These are phyloP conservation scores for Sicus ferrugineus DNA, from an alignment of 2,888 invertebrate species.

Conservation along the genomic window DNA sequence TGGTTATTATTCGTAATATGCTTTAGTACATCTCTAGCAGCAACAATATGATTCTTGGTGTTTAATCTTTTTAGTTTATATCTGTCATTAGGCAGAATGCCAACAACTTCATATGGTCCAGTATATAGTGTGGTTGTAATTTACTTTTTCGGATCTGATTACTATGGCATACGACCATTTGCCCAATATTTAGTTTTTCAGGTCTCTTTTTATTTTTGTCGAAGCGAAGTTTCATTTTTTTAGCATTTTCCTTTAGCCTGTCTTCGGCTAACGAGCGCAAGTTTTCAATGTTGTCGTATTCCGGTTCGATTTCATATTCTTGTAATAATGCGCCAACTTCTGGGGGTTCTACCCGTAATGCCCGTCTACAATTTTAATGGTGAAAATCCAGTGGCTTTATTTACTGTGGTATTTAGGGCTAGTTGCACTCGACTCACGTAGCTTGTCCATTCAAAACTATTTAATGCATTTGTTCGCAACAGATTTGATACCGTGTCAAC, in stretches of 20 bases:
- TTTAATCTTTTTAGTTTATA: neutral
- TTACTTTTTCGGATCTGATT: neutral
- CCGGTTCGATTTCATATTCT: too few species aligned
- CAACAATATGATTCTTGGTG: neutral
- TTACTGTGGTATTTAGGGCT: too few species aligned
- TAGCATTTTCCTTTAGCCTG: neutral
- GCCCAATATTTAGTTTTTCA: neutral
- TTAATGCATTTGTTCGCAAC: too few species aligned
- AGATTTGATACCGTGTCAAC: too few species aligned
- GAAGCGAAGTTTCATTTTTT: neutral
- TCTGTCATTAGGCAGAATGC: slow-evolving; percentile 15
- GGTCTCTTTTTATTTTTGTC: neutral
- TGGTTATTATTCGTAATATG: too few species aligned
- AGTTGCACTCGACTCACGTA: too few species aligned
- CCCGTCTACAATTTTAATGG: too few species aligned
- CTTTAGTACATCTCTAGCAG: neutral
- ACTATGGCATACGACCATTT: neutral
- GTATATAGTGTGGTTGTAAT: neutral
- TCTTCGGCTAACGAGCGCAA: slow-evolving; percentile 32
- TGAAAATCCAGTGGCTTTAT: too few species aligned
- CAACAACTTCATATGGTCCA: slow-evolving; percentile 25
- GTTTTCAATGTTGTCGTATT: too few species aligned
- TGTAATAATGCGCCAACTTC: too few species aligned
- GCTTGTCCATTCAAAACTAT: too few species aligned
- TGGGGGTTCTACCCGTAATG: too few species aligned